Evolutionary conservation across 2,113 vertebrate genomes (phyloP).

Genomic region (Clinocottus analis): DNA sequence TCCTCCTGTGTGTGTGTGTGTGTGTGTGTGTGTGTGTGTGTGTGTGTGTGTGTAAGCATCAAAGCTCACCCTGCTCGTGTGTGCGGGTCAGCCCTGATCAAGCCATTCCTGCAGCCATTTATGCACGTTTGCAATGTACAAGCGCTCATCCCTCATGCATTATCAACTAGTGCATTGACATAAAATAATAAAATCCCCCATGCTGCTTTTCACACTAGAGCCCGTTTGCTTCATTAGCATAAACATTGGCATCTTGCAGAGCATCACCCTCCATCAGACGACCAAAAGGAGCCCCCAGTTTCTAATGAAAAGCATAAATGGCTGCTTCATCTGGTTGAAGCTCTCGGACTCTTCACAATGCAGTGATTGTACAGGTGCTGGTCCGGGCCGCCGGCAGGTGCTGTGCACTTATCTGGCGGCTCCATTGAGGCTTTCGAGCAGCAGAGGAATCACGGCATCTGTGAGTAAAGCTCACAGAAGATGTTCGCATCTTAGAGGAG

Average conservation of each 20-base stretch:
- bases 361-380: not conserved
- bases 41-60: constrained; percentile 37
- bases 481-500: constrained; percentile 17
- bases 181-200: constrained; percentile 11
- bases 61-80: constrained; percentile 12
- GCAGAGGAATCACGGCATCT: constrained; percentile 1
- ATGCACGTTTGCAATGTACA: constrained; percentile 34
- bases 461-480: constrained; percentile 16
- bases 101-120: constrained; percentile 54
- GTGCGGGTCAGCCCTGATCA: constrained; percentile 19
- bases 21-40: constrained; percentile 7
- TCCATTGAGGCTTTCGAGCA: not conserved
- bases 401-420: not conserved
- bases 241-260: constrained; percentile 9
- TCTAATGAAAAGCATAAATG: constrained; percentile 4
- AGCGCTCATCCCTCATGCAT: constrained; percentile 60
- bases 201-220: constrained; percentile 22
- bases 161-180: constrained; percentile 27
- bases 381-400: not conserved
- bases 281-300: constrained; percentile 3
- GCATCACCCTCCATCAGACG: constrained; percentile 16
- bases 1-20: constrained; percentile 45
- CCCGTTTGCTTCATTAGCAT: constrained; percentile 15
- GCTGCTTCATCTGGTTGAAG: not conserved
- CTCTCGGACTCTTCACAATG: constrained; percentile 8